Percentiles rank a stretch among this genome's conserved stretches.
Evolutionary conservation across 2,797 vertebrate species (phyloP).

Genomic region (Poecilia velifera): DNA sequence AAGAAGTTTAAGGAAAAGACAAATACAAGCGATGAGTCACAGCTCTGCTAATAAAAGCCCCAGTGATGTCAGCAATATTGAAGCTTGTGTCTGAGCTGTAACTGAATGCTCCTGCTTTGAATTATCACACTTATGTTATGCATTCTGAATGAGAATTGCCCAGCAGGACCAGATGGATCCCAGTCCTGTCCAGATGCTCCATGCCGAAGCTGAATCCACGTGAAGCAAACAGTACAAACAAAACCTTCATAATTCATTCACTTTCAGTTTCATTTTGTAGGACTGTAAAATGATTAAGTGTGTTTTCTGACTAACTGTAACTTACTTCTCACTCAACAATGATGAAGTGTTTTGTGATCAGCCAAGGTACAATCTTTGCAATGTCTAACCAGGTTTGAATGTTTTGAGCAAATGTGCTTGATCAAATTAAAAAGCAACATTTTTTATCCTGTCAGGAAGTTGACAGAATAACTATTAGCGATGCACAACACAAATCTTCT

Average conservation of each 20-base stretch:
- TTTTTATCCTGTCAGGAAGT: background rate
- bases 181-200: constrained; percentile 16
- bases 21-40: constrained; percentile 32
- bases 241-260: background rate
- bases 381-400: background rate
- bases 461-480: background rate
- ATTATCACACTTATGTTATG: constrained; percentile 45
- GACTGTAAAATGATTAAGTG: background rate
- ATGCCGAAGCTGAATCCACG: constrained; percentile 14
- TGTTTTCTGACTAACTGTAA: constrained; percentile 2
- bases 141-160: constrained; percentile 34
- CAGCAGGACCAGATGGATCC: constrained; percentile 35
- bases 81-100: constrained; percentile 25
- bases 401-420: background rate
- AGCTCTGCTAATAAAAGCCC: constrained; percentile 29
- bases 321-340: background rate
- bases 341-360: too few relatives aligned
- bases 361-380: background rate
- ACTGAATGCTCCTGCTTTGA: constrained; percentile 19
- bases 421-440: background rate
- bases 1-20: constrained; percentile 15
- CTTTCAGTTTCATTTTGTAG: background rate
- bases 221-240: background rate
- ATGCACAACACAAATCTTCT: background rate
- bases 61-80: constrained; percentile 28